Evolutionary conservation across 2,797 vertebrate genomes (phyloP).

Genomic region (Oreortyx pictus): DNA sequence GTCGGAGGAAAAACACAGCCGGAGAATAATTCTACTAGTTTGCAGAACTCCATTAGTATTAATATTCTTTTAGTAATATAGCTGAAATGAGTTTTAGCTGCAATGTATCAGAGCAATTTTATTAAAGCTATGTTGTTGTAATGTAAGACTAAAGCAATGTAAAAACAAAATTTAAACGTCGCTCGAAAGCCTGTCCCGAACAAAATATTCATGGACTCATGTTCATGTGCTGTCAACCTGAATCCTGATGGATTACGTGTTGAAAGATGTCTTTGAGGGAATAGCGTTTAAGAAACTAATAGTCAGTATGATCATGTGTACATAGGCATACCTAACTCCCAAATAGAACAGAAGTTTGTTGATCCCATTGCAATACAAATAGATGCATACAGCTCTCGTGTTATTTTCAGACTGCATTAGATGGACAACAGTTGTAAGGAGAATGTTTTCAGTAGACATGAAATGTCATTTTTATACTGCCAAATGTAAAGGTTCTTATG

Average conservation of each 20-base stretch:
- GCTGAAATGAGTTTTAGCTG: background rate
- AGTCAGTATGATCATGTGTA: background rate
- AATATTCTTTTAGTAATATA: background rate
- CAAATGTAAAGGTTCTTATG: background rate
- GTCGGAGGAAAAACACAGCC: background rate
- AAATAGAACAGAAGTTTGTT: background rate
- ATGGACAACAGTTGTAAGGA: background rate
- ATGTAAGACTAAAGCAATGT: background rate
- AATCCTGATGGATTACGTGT: background rate
- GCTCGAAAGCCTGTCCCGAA: background rate
- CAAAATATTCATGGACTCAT: background rate
- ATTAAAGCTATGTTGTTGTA: background rate
- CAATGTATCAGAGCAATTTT: background rate
- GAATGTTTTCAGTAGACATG: background rate
- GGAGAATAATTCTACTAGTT: background rate
- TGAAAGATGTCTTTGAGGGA: background rate
- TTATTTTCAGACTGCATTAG: background rate
- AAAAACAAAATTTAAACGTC: background rate
- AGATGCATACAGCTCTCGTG: background rate
- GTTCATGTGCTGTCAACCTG: background rate
- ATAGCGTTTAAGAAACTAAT: background rate
- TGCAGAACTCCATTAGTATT: background rate
- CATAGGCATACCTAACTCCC: background rate
- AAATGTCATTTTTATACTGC: background rate
- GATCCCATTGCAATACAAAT: background rate